Percentiles rank a stretch among this genome's conserved stretches.
Conservation (phyloP, 2,888 invertebrate species). For the Ernsta delagoae region DNA sequence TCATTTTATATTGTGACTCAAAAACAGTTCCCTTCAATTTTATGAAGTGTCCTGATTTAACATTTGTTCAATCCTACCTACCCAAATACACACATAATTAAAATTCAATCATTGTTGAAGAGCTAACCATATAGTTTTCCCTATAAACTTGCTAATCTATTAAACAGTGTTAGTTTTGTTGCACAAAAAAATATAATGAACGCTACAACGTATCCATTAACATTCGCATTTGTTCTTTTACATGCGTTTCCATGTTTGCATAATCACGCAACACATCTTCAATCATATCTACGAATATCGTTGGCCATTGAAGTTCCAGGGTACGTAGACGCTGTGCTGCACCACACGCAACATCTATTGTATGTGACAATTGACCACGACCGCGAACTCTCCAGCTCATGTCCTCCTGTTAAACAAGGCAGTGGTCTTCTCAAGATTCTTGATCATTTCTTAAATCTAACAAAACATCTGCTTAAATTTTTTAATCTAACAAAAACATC, state of each 20-base stretch:
- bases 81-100: not conserved
- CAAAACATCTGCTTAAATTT: too few species aligned
- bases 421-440: too few species aligned
- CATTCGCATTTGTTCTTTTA: conserved; percentile 87
- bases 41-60: too few species aligned
- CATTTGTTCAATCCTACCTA: not conserved
- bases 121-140: not conserved
- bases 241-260: conserved; percentile 91
- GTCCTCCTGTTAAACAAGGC: conserved; percentile 80
- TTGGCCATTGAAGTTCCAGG: conserved; percentile 91
- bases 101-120: not conserved
- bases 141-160: not conserved
- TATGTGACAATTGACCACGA: conserved; percentile 87
- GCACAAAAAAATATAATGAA: not conserved
- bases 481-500: too few species aligned
- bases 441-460: too few species aligned
- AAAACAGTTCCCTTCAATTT: too few species aligned
- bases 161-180: not conserved
- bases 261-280: conserved; percentile 92
- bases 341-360: conserved; percentile 90
- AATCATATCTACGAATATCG: conserved; percentile 90
- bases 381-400: conserved; percentile 90
- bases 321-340: conserved; percentile 91
- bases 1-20: too few species aligned
- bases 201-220: conserved; percentile 70